Percentiles rank a stretch among this genome's conserved stretches.
phyloP scores from a whole-genome alignment of 2,797 vertebrate species.

The Taeniopygia guttata region DNA sequence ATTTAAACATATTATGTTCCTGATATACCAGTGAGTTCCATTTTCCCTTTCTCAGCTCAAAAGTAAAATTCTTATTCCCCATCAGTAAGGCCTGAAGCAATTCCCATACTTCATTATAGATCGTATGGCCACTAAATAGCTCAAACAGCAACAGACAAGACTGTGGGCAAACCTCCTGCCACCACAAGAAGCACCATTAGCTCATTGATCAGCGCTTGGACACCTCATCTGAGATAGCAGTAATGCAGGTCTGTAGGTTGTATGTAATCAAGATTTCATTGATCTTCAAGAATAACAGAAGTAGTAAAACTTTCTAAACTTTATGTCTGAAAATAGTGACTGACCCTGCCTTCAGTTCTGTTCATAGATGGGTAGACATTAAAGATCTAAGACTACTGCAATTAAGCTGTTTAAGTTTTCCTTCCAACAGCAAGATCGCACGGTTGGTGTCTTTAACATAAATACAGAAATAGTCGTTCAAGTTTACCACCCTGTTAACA shows the following conservation, averaged over 20 bases:
- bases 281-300: background rate
- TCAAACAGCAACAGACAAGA: background rate
- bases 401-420: background rate
- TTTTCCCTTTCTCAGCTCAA: background rate
- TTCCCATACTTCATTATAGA: background rate
- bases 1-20: background rate
- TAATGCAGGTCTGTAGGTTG: background rate
- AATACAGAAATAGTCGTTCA: background rate
- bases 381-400: background rate
- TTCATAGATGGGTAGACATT: background rate
- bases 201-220: rapidly evolving
- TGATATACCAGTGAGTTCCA: background rate
- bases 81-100: background rate
- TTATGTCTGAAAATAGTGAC: background rate
- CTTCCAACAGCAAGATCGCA: background rate
- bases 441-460: background rate
- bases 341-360: background rate
- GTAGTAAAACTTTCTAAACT: background rate
- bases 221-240: background rate
- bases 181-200: background rate
- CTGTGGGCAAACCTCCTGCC: background rate
- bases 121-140: background rate
- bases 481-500: background rate
- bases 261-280: background rate
- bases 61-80: background rate